Evolutionary conservation across 2,797 vertebrate genomes (phyloP).

Genomic region (Dryobates pubescens): DNA sequence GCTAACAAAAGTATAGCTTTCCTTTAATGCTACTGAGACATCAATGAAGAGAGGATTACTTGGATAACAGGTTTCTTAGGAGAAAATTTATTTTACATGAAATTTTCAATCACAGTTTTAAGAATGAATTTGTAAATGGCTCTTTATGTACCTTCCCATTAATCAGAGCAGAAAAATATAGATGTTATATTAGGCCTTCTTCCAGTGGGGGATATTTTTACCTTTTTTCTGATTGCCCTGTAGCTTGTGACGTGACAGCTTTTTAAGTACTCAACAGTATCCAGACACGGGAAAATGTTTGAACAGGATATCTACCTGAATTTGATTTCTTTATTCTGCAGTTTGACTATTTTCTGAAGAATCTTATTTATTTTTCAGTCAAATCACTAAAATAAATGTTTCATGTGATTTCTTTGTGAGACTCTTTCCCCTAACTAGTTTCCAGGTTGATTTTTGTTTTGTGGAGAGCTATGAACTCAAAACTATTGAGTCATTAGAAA

Average conservation of each 20-base stretch:
- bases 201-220: neutral
- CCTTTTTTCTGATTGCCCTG: neutral
- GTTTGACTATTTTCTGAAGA: neutral
- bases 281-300: neutral
- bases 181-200: neutral
- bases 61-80: neutral
- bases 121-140: neutral
- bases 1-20: neutral
- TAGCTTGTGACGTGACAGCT: neutral
- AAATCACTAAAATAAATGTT: neutral
- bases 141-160: fast-evolving
- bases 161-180: neutral
- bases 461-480: neutral
- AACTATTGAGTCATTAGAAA: neutral
- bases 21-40: neutral
- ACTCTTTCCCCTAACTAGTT: neutral
- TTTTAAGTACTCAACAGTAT: neutral
- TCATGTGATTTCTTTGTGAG: neutral
- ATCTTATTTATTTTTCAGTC: neutral
- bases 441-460: neutral
- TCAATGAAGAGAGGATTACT: neutral
- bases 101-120: neutral
- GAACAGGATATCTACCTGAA: neutral
- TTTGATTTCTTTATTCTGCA: neutral
- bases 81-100: neutral